phyloP scores from a whole-genome alignment of 1,140 invertebrate species.

The Pantala flavescens region DNA sequence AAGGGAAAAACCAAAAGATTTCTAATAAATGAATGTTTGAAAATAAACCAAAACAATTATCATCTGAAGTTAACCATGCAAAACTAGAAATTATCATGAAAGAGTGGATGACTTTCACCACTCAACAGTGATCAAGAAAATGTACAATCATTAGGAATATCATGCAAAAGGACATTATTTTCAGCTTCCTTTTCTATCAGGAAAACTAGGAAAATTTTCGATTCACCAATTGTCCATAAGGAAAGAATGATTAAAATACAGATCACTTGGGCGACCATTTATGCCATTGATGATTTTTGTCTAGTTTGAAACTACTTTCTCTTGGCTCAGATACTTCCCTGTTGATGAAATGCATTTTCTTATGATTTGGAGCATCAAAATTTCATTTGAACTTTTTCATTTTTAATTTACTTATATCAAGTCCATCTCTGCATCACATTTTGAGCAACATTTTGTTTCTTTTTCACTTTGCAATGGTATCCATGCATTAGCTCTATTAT shows the following conservation, averaged over 20 bases:
- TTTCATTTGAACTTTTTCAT: no score
- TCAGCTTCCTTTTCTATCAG: constrained; percentile 18
- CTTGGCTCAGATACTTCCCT: no score
- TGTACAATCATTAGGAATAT: constrained; percentile 20
- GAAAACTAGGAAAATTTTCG: constrained; percentile 10
- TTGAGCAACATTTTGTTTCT: no score
- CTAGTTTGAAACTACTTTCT: no score
- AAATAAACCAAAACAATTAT: constrained; percentile 16
- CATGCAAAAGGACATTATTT: constrained; percentile 18
- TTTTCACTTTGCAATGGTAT: neutral
- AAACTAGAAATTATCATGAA: no score
- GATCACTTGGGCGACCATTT: no score
- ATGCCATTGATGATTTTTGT: no score
- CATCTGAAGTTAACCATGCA: no score
- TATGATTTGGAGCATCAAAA: no score
- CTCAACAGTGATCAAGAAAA: constrained; percentile 15
- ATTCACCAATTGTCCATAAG: neutral
- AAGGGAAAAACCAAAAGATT: neutral
- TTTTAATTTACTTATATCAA: no score
- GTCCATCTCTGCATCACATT: no score
- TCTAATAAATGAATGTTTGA: constrained; percentile 16
- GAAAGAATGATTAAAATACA: neutral
- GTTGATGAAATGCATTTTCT: no score
- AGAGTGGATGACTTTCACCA: neutral
- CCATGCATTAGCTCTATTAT: neutral